Base-by-base conservation (phyloP, 2,797 vertebrate species). In the Gadopsis marmoratus region DNA sequence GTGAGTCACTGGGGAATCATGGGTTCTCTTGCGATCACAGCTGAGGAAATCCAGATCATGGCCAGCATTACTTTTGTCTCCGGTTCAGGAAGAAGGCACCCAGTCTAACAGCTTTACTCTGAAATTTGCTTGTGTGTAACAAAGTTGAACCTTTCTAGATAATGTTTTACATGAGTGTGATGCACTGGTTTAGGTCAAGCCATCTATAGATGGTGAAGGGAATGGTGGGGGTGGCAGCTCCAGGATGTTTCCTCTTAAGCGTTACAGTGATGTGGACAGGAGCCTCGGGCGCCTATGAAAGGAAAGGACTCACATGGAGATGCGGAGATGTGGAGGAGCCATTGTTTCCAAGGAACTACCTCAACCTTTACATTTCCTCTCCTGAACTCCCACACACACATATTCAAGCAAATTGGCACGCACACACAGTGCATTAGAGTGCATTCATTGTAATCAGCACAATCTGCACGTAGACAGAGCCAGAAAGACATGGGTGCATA, bases 301-400 rank as follows among this genome's bases (percentile, higher is more conserved):
- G 91, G 88, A 94, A 95, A 88, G 83, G 82, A 74, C 85, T 85
- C 71, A 81, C 74, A 84, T 74, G 77, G 84, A 84, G 88, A 82
- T 83, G 82, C 58, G 2, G 59, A 61, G 60, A 69, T 62, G 48
- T 63, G 54, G 79, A 71, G 80, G 76, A 82, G 86, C 90, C 90
- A 95, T 94, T 95, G 92, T 95, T 94, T 92, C 82, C 76, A 88
- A 89, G 90, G 90, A 91, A 81, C 84, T 78, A 89, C 83, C 88
- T 91, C 90, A 92, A 92, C 89, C 91, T 93, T 91, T 88, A 90
- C 80, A 78, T 93, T 93, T 95, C 93, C 93, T 93, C 91, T 82
- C 80, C 86, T 86, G 68, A 85, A 77, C 81, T 88, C 88, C 82
- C 80, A 87, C 87, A 76, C 79, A 86, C 74, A 90, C 51, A 74